These are phyloP conservation scores for Passer domesticus DNA, from an alignment of 2,113 vertebrate genomes.

Conservation along the genomic window DNA sequence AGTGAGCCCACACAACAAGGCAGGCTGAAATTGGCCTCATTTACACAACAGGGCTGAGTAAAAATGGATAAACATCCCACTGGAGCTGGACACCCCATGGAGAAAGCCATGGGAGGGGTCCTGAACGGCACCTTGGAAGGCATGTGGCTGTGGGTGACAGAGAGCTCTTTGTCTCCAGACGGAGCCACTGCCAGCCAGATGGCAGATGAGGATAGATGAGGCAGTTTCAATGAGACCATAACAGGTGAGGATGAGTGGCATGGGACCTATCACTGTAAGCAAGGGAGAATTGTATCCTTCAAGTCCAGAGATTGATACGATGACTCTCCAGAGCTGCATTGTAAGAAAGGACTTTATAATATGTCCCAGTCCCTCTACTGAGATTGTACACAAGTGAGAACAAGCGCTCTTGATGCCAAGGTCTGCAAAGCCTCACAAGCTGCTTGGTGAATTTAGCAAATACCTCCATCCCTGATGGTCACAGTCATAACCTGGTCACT, in stretches of 20 bases:
- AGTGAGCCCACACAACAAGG: not conserved
- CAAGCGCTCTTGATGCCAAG: not conserved
- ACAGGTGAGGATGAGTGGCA: not conserved
- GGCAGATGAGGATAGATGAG: not conserved
- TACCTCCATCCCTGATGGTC: not conserved
- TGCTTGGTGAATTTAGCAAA: not conserved
- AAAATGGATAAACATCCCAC: not conserved
- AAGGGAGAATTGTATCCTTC: not conserved
- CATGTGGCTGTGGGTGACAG: not conserved
- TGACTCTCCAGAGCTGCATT: not conserved
- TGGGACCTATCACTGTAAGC: not conserved
- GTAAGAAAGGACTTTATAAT: not conserved
- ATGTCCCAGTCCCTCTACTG: not conserved
- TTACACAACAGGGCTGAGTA: not conserved
- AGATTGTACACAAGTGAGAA: not conserved
- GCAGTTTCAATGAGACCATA: not conserved
- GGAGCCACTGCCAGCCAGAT: not conserved
- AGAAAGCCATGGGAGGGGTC: not conserved
- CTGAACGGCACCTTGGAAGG: fast-evolving
- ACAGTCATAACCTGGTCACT: not conserved
- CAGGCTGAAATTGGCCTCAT: conserved; percentile 33
- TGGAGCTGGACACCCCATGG: fast-evolving
- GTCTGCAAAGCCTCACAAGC: not conserved
- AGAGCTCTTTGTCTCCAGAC: not conserved
- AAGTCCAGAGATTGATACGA: not conserved